These are phyloP conservation scores for Heliconius hermathena DNA, from an alignment of 1,140 invertebrate genomes.

Conservation along the genomic window DNA sequence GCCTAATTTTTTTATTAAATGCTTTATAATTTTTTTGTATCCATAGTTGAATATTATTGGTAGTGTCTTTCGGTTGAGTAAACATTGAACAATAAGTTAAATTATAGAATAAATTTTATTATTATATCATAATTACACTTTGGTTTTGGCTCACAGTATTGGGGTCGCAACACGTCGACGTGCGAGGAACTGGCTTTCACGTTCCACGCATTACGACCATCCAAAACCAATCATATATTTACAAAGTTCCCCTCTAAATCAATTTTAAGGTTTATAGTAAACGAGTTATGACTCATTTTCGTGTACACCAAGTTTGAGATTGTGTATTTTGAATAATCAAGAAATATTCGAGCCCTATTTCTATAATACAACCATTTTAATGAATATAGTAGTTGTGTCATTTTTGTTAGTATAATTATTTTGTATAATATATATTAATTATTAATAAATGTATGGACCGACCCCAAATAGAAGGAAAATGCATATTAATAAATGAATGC, in stretches of 20 bases:
- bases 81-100: not conserved
- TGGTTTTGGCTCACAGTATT: slow-evolving; percentile 38
- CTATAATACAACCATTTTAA: slow-evolving; percentile 18
- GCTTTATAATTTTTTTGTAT: too few relatives aligned
- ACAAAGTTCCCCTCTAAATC: slow-evolving; percentile 6
- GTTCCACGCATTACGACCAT: slow-evolving; percentile 40
- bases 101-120: not conserved
- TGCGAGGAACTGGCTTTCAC: slow-evolving; percentile 46
- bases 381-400: not conserved
- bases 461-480: too few relatives aligned
- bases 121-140: slow-evolving; percentile 30
- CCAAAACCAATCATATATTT: slow-evolving; percentile 36
- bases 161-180: slow-evolving; percentile 42
- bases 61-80: too few relatives aligned
- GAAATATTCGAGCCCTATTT: slow-evolving; percentile 30
- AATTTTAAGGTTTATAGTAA: slow-evolving; percentile 18
- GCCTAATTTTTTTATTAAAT: too few relatives aligned
- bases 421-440: not conserved
- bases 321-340: slow-evolving; percentile 31
- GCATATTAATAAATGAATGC: not conserved
- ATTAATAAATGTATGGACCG: too few relatives aligned
- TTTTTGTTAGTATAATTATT: not conserved
- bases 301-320: not conserved
- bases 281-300: slow-evolving; percentile 23
- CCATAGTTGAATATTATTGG: too few relatives aligned